Evolutionary conservation across 2,888 invertebrate genomes (phyloP).

Genomic region (Agapostemon virescens): DNA sequence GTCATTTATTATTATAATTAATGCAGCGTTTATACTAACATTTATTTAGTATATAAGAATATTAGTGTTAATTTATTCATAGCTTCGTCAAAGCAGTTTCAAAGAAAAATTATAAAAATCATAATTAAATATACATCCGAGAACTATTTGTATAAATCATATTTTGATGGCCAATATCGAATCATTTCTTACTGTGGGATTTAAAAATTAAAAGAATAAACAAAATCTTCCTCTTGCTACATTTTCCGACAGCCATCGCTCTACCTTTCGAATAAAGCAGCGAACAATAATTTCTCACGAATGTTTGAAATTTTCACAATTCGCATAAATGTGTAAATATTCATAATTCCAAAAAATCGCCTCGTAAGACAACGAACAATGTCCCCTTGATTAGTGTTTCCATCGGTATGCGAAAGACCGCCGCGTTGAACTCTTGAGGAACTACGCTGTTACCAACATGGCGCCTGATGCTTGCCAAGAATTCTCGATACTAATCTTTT

Average conservation of each 20-base stretch:
- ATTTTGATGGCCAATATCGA: too few relatives aligned
- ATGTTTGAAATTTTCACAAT: neutral
- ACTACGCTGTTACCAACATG: neutral
- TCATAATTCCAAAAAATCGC: neutral
- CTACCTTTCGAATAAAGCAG: neutral
- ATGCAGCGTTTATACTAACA: too few relatives aligned
- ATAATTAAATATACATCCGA: too few relatives aligned
- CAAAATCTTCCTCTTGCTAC: neutral
- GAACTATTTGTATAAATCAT: too few relatives aligned
- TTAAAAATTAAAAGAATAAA: neutral
- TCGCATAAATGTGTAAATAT: neutral
- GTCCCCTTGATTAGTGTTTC: neutral
- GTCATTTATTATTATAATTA: too few relatives aligned
- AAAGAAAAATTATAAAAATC: too few relatives aligned
- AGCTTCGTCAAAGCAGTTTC: too few relatives aligned
- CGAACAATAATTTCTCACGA: neutral
- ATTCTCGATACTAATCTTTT: neutral
- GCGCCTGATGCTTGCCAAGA: constrained; percentile 11
- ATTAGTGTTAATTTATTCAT: too few relatives aligned
- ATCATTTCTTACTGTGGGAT: neutral
- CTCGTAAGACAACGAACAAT: neutral
- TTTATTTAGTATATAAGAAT: too few relatives aligned
- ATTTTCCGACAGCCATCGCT: neutral
- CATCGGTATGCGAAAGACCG: neutral
- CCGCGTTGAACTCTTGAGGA: neutral